A percentile compares a stretch with the other conserved stretches of the same genome.
Evolutionary conservation across 1,140 invertebrate species (phyloP).

Genomic region (Heliconius congener): DNA sequence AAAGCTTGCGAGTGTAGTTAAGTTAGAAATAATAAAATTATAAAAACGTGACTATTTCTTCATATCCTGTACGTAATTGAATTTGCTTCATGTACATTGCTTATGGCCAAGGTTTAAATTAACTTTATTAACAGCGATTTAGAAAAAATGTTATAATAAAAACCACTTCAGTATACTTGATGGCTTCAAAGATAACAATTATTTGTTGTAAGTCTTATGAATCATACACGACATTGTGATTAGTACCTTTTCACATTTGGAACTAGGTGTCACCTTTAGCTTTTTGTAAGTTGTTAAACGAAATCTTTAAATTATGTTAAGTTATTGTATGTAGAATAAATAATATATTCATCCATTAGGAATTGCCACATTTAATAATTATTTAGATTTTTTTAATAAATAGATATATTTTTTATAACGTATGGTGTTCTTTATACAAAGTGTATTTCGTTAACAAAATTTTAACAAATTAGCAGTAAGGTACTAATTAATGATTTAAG

Average conservation of each 20-base stretch:
- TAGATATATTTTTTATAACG: too few species aligned
- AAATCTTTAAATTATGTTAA: background rate
- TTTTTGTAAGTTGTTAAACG: background rate
- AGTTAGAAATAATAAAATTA: background rate
- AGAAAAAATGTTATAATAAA: background rate
- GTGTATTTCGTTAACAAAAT: background rate
- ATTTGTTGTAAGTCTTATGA: background rate
- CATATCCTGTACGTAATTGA: constrained; percentile 28
- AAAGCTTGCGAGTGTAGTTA: constrained; percentile 1
- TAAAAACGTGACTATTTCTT: constrained; percentile 32
- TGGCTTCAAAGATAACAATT: background rate
- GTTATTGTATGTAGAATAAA: background rate
- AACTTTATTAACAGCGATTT: background rate
- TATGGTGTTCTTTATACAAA: background rate
- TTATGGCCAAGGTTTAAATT: constrained; percentile 23
- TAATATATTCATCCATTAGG: background rate
- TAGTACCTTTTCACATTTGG: background rate
- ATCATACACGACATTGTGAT: background rate
- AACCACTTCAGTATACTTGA: background rate
- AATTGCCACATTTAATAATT: background rate
- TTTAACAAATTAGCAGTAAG: background rate
- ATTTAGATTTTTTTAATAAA: background rate
- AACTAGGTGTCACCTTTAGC: background rate
- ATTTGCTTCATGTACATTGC: constrained; percentile 24
- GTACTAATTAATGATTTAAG: background rate